These are phyloP conservation scores for Neria commutata DNA, from an alignment of 2,888 invertebrate genomes.

Conservation along the genomic window DNA sequence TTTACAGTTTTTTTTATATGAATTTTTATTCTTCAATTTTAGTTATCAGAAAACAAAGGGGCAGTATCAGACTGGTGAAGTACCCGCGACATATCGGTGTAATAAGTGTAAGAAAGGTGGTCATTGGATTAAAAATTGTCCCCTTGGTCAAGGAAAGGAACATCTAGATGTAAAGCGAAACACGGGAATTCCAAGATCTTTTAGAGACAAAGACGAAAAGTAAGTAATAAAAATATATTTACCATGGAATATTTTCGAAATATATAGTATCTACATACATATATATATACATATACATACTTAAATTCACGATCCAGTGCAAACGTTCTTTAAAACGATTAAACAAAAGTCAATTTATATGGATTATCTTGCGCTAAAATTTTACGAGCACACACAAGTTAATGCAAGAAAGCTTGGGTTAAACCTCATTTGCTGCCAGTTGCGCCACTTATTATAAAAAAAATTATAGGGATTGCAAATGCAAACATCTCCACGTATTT, in stretches of 20 bases:
- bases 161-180: slow-evolving; percentile 84
- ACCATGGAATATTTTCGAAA: too few species aligned
- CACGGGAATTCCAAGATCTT: slow-evolving; percentile 96
- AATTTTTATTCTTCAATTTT: slow-evolving; percentile 52
- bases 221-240: slow-evolving; percentile 32
- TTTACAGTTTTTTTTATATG: slow-evolving; percentile 4
- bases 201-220: slow-evolving; percentile 87
- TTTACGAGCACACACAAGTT: too few species aligned
- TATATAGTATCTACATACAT: too few species aligned
- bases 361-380: not conserved
- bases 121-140: slow-evolving; percentile 98
- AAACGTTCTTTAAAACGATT: too few species aligned
- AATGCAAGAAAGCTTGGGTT: too few species aligned
- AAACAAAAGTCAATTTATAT: not conserved
- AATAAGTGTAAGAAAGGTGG: slow-evolving; percentile 94
- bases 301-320: too few species aligned
- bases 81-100: slow-evolving; percentile 91
- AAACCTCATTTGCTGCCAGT: not conserved
- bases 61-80: slow-evolving; percentile 85
- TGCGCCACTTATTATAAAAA: not conserved
- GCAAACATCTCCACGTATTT: too few species aligned
- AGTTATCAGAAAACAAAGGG: slow-evolving; percentile 90
- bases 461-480: too few species aligned
- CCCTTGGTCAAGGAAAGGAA: slow-evolving; percentile 66
- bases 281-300: too few species aligned